Conservation (phyloP, 1,140 invertebrate species). For the Nautilus pompilius region DNA sequence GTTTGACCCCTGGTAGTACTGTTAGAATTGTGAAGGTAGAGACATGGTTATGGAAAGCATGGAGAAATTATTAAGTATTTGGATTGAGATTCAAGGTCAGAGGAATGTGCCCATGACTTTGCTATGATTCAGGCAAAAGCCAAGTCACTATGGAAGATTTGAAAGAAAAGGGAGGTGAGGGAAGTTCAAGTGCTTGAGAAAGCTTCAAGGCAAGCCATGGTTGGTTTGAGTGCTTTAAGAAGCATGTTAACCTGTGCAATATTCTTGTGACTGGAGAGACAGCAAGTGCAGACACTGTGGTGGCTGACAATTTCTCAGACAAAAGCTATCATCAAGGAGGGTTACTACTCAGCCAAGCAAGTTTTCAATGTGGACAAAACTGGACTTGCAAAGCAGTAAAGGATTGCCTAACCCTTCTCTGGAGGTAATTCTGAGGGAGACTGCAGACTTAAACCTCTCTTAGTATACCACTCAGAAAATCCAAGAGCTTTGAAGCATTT, state of each 20-base stretch:
- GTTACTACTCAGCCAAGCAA: constrained; percentile 10
- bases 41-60: constrained; percentile 6
- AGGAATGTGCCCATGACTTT: constrained; percentile 1
- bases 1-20: no score
- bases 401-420: no score
- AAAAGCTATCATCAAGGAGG: constrained; percentile 9
- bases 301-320: constrained; percentile 37
- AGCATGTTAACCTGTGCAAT: constrained; percentile 39
- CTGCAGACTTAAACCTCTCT: no score
- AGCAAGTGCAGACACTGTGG: constrained; percentile 41
- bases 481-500: no score
- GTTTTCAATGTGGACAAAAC: constrained; percentile 20
- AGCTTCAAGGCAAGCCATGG: constrained; percentile 46
- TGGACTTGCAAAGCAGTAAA: no score
- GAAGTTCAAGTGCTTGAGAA: constrained; percentile 10
- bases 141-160: constrained; percentile 7
- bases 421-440: no score
- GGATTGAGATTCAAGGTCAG: constrained; percentile 7
- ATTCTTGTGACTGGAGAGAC: constrained; percentile 45
- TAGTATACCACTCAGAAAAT: no score
- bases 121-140: constrained; percentile 10
- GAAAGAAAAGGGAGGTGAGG: constrained; percentile 6
- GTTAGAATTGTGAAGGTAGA: no score
- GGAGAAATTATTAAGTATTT: constrained; percentile 6
- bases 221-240: constrained; percentile 52